These are phyloP conservation scores for Bacillus rossius DNA, from an alignment of 1,140 invertebrate genomes.

Conservation along the genomic window DNA sequence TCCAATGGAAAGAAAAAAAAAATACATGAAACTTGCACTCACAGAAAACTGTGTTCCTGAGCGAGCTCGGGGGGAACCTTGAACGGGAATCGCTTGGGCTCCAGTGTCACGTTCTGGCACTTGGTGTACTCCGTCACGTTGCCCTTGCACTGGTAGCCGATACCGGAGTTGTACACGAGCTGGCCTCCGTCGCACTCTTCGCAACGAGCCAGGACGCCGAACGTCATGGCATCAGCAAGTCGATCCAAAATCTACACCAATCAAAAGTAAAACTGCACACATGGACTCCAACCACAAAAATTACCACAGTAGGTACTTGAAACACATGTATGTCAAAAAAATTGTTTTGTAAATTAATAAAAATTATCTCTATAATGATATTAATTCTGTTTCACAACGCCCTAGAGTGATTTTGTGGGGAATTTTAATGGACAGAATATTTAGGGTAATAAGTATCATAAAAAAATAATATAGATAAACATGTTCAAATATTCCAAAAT, in stretches of 20 bases:
- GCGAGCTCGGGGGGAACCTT: constrained; percentile 62
- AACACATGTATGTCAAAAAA: too few relatives aligned
- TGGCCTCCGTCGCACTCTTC: constrained; percentile 72
- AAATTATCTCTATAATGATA: too few relatives aligned
- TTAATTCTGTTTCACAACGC: too few relatives aligned
- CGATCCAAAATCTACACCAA: constrained; percentile 61
- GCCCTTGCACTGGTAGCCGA: constrained; percentile 75
- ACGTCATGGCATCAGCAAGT: constrained; percentile 77
- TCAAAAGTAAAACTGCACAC: constrained; percentile 17
- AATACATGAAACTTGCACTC: constrained; percentile 24
- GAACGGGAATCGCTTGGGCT: constrained; percentile 70
- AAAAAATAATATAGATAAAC: too few relatives aligned
- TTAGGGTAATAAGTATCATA: too few relatives aligned
- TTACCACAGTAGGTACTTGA: neutral
- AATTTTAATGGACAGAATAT: too few relatives aligned
- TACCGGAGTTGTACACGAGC: constrained; percentile 60
- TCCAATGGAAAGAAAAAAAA: too few relatives aligned
- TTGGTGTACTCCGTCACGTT: constrained; percentile 87
- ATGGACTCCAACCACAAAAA: neutral
- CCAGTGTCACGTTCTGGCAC: constrained; percentile 66
- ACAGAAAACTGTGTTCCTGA: constrained; percentile 55
- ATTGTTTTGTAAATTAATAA: too few relatives aligned
- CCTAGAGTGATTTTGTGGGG: too few relatives aligned
- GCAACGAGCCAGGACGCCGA: constrained; percentile 79
- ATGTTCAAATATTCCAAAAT: too few relatives aligned